Percentiles rank a stretch among this genome's conserved stretches.
Conservation (phyloP, 23 tunicate genomes). For the Corella eumyota region DNA sequence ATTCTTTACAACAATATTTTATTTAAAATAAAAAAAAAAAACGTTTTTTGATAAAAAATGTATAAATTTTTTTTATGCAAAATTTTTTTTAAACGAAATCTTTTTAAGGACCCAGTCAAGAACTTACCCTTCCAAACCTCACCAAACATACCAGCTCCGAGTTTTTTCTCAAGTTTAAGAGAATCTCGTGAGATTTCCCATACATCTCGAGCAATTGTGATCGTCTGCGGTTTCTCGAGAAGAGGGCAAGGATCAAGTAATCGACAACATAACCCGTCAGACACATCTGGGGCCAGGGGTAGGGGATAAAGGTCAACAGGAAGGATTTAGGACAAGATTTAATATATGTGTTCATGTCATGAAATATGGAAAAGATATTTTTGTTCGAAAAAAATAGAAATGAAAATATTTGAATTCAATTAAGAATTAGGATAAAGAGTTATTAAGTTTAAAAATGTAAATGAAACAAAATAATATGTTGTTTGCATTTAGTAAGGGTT, state of each 20-base stretch:
- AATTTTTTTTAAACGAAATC: too few relatives aligned
- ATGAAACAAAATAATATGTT: too few relatives aligned
- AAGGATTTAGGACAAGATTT: too few relatives aligned
- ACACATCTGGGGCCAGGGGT: slow-evolving; percentile 15
- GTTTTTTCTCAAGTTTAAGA: slow-evolving; percentile 49
- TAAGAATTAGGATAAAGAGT: too few relatives aligned
- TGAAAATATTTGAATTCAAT: too few relatives aligned
- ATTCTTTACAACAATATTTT: too few relatives aligned
- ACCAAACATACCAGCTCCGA: slow-evolving; percentile 99
- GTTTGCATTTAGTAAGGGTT: too few relatives aligned
- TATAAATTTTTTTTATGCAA: too few relatives aligned
- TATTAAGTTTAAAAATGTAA: too few relatives aligned
- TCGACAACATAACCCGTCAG: slow-evolving; percentile 84
- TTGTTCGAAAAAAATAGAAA: not conserved
- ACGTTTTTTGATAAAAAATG: too few relatives aligned
- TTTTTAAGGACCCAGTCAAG: too few relatives aligned
- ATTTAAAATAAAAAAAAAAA: too few relatives aligned
- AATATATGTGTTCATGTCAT: not conserved
- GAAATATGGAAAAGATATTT: not conserved
- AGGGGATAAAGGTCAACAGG: not conserved
- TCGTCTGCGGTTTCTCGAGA: slow-evolving; percentile 79
- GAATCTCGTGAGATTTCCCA: slow-evolving; percentile 94
- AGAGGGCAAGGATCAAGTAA: slow-evolving; percentile 78
- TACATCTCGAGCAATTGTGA: slow-evolving; percentile 82
- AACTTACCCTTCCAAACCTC: slow-evolving; percentile 98